Evolutionary conservation across 2,113 vertebrate species (phyloP), one percentile per base, ranked within the genome.

Genomic region (Planiliza haematocheilus): DNA sequence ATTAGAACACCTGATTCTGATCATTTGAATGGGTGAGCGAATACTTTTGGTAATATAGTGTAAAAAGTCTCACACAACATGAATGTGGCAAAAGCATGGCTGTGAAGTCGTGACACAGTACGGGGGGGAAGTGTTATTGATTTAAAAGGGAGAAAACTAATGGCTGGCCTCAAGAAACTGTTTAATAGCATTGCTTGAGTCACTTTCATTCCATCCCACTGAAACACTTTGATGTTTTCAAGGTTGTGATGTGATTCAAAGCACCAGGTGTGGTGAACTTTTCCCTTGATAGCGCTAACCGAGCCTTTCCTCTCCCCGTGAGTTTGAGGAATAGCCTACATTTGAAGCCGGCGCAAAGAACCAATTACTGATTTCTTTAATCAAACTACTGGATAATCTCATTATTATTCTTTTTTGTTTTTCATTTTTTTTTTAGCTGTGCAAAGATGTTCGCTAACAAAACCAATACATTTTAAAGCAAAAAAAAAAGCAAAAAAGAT

Each of bases 201-300:
- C 84, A 49, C 84, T 89, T 89, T 91, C 68, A 84, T 83, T 79
- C 67, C 76, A 53, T 67, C 49, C 43, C 72, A 17, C 72, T 48
- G 65, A 64, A 85, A 82, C 65, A 76, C 89, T 91, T 91, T 90
- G 88, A 91, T 86, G 88, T 86, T 70, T 81, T 86, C 83, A 86
- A 91, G 84, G 89, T 87, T 84, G 77, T 63, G 77, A 88, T 77
- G 87, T 73, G 84, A 78, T 72, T 88, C 79, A 88, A 88, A 84
- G 83, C 73, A 56, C 48, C 57, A 80, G 57, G 85, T 84, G 63
- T 18, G 73, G 24, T 81, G 78, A 73, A 43, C 80, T 24, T 79
- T 71, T 88, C 51, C 70, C 43, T 68, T 38, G 36, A 70, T 11
- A 9, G 14, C 38, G 68, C 82, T 39, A 51, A 79, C 84, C 13